Evolutionary conservation across 2,888 invertebrate species (phyloP).

Genomic region (Macrophya alboannulata): DNA sequence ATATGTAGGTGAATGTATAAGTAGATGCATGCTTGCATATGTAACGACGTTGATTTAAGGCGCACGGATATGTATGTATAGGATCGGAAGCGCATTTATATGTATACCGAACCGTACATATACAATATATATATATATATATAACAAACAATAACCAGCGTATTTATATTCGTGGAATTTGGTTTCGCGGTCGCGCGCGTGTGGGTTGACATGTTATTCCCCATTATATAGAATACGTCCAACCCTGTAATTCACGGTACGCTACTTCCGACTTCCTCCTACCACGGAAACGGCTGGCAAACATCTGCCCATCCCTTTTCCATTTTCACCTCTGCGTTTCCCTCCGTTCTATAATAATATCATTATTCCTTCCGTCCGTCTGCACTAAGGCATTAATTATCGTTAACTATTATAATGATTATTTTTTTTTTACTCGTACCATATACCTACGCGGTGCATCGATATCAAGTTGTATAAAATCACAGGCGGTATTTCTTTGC

Average conservation of each 20-base stretch:
- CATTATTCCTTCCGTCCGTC: not conserved
- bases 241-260: conserved; percentile 38
- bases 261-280: conserved; percentile 48
- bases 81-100: conserved; percentile 36
- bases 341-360: not conserved
- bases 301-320: conserved; percentile 43
- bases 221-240: not conserved
- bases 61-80: conserved; percentile 28
- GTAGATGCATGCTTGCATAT: not conserved
- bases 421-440: no score
- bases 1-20: conserved; percentile 9
- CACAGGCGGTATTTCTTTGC: not conserved
- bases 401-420: not conserved
- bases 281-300: conserved; percentile 34
- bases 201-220: conserved; percentile 32
- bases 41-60: conserved; percentile 21
- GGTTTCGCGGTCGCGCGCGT: conserved; percentile 43
- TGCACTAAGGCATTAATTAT: not conserved
- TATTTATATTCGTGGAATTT: conserved; percentile 8
- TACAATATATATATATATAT: not conserved
- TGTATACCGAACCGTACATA: not conserved
- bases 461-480: not conserved
- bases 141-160: not conserved
- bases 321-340: conserved; percentile 10
- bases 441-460: not conserved